Base-by-base conservation (phyloP, 2,797 vertebrate genomes). In the Odontamblyopus rebecca region DNA sequence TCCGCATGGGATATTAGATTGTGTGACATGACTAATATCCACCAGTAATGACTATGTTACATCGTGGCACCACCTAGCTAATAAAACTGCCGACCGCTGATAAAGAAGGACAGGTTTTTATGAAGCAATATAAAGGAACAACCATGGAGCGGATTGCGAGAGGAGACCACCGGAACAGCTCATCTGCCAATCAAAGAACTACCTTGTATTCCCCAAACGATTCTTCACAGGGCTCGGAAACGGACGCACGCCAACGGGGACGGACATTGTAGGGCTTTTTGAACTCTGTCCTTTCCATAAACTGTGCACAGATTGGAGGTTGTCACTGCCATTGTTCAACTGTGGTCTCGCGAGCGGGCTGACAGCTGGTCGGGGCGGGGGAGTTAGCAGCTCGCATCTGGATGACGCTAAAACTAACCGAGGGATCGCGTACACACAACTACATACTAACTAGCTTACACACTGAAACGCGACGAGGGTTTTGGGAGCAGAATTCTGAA, bases 91-190 rank as follows among this genome's bases (percentile, higher is more conserved):
- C 44, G 44, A 66, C 64, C 19, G 44, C 62, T 48, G 62, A 64
- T 48, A 64, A 64, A 66, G 44, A 66, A 6, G 16, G 26, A 66
- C 27, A 50, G 67, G 74, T 73, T 68, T 85, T 85, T 72, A 77
- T 4, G 71, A 88, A 89, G 88, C 86, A 91, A 92, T 90, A 89
- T 71, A 73, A 79, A 50, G 77, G 73, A 82, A 79, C 56, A 67
- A 74, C 53, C 77, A 69, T 38, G 13, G 30, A 68, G 38, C 69
- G 61, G 68, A 63, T 82, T 51, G 9, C 19, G 35, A 75, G 18
- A 59, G 54, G 67, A 71, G 78, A 76, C 72, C 67, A 71, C 61
- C 73, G 69, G 74, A 1, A 38, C 61, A 71, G 59, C 66, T 81
- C 73, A 85, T 74, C 74, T 79, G 72, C 70, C 67, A 38, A 71